Conservation (phyloP, 2,113 vertebrate species). For the Malurus alboscapulatus region DNA sequence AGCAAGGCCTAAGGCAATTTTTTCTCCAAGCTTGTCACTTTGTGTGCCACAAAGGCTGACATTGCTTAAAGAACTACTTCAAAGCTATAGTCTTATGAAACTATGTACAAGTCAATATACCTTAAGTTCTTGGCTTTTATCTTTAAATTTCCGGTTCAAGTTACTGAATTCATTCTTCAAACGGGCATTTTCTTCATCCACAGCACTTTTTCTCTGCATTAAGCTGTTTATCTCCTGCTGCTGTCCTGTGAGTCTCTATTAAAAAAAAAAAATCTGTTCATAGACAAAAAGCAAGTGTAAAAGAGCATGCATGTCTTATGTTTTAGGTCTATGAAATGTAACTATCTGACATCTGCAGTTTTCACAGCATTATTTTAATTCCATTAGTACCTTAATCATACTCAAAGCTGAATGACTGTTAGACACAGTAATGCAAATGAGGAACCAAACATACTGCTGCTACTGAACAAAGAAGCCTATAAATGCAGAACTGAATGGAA, state of each 20-base stretch:
- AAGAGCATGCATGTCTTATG: not conserved
- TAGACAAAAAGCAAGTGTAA: not conserved
- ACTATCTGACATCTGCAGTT: not conserved
- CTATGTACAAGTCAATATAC: slow-evolving; percentile 79
- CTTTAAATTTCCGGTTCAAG: slow-evolving; percentile 83
- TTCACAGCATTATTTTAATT: not conserved
- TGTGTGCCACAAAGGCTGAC: slow-evolving; percentile 77
- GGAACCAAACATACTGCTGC: not conserved
- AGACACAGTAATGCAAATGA: not conserved
- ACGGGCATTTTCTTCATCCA: slow-evolving; percentile 77
- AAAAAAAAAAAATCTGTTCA: not conserved
- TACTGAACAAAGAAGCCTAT: not conserved
- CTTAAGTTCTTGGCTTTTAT: slow-evolving; percentile 87
- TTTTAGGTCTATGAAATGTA: not conserved
- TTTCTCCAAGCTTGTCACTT: slow-evolving; percentile 80
- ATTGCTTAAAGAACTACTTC: slow-evolving; percentile 73
- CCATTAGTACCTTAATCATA: not conserved
- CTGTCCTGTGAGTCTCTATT: slow-evolving; percentile 77
- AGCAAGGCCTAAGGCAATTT: slow-evolving; percentile 82
- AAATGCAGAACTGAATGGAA: not conserved
- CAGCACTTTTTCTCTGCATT: slow-evolving; percentile 71
- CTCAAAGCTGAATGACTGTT: not conserved
- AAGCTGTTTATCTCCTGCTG: slow-evolving; percentile 84
- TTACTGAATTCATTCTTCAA: slow-evolving; percentile 84
- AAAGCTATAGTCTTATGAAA: slow-evolving; percentile 69